Base-by-base conservation (phyloP, 2,888 invertebrate species). In the Ommatoiulus sabulosus region DNA sequence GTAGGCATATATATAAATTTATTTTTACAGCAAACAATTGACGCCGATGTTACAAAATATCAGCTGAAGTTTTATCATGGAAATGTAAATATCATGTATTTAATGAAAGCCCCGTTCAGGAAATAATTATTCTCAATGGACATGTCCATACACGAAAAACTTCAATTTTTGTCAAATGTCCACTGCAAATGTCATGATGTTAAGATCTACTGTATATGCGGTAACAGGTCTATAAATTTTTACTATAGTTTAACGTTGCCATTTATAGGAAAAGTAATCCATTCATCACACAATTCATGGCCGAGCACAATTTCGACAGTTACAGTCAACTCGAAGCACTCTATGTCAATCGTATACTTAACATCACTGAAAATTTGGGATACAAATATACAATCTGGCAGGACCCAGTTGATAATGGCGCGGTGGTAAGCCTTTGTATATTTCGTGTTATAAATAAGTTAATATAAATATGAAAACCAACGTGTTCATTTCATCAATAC, bases 271-370 rank as follows among this genome's bases (percentile, higher is more conserved):
- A 95, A 95, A 91, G 93, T 89, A 96, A 96, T 92, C 95, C 95
- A 3, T 92, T 94, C 35, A 94, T 97, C n/a, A 93, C 91, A 46
- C 91, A 92, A 3, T 96, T 95, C 92, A 95, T 96, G 95, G 90
- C 91, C n/a, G 90, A 92, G 0, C 93, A 93, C 89, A 94, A 94
- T 84, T 94, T 95, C 89, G 93, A 93, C 1, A 92, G 94, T 89
- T 95, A 94, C 90, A 92, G 92, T 0, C 91, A 94, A 87, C 93
- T 97, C 10, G 96, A 97, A 92, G 94, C 94, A 90, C 94, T 95
- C 90, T 97, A 96, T 92, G 94, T 96, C 91, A 94, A 95, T 90
- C 93, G 93, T 89, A 90, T 95, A 0, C 92, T 95, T 1, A 92
- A 94, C 57, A 94, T 95, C 88, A 93, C 94, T 0, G 91, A 92